Conservation (phyloP, 2,113 vertebrate species). For the Ammodramus savannarum region DNA sequence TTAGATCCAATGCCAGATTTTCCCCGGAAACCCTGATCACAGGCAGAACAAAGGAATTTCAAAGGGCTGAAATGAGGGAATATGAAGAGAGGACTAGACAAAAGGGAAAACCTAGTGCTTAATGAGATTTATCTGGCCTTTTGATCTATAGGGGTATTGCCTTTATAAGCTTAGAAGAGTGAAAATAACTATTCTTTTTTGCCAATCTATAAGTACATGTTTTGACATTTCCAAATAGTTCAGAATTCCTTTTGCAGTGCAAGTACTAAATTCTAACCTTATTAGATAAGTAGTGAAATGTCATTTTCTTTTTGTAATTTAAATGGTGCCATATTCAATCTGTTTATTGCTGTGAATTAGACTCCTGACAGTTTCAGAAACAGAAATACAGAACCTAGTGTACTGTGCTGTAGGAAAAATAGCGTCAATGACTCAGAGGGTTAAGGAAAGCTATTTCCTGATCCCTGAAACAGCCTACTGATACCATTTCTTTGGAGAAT, state of each 20-base stretch:
- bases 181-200: neutral
- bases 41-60: slow-evolving; percentile 70
- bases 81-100: slow-evolving; percentile 64
- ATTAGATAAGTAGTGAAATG: neutral
- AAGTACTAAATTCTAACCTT: neutral
- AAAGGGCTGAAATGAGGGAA: slow-evolving; percentile 67
- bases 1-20: slow-evolving; percentile 74
- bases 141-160: slow-evolving; percentile 37
- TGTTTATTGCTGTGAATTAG: neutral
- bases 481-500: neutral
- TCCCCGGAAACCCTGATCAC: slow-evolving; percentile 55
- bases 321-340: neutral
- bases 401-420: neutral
- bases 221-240: neutral
- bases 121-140: slow-evolving; percentile 70
- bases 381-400: neutral
- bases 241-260: neutral
- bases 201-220: neutral
- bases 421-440: neutral
- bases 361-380: neutral
- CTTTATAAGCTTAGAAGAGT: slow-evolving; percentile 17
- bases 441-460: neutral
- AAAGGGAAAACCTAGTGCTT: slow-evolving; percentile 63
- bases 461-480: neutral
- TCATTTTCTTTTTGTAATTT: neutral